Evolutionary conservation across 2,113 vertebrate species (phyloP).

Genomic region (Passer domesticus): DNA sequence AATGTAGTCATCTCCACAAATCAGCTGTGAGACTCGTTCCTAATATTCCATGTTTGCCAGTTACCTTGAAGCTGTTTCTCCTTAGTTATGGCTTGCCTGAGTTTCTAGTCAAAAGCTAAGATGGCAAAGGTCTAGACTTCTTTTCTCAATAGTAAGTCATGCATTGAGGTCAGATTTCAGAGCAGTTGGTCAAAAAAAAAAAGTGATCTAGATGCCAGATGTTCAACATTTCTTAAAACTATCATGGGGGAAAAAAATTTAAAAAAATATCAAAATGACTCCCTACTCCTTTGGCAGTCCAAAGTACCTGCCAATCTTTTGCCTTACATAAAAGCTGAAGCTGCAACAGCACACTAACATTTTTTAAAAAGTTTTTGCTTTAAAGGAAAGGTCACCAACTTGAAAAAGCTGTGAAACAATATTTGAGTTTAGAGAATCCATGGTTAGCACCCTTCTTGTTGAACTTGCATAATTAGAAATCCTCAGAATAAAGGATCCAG

Average conservation of each 20-base stretch:
- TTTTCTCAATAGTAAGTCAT: constrained; percentile 32
- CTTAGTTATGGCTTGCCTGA: constrained; percentile 47
- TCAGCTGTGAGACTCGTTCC: neutral
- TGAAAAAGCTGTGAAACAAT: neutral
- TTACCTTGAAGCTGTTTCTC: constrained; percentile 24
- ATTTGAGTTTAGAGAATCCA: neutral
- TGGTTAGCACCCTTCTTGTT: neutral
- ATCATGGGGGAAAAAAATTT: fast-evolving
- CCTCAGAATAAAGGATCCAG: neutral
- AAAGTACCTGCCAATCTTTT: neutral
- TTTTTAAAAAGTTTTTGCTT: neutral
- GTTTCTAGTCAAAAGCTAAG: constrained; percentile 21
- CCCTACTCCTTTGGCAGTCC: neutral
- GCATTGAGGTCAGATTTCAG: constrained; percentile 38
- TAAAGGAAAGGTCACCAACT: neutral
- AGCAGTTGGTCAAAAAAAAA: neutral
- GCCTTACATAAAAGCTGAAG: neutral
- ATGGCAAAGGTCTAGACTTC: constrained; percentile 31
- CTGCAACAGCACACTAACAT: neutral
- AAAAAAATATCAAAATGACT: neutral
- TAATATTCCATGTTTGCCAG: neutral
- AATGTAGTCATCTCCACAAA: neutral
- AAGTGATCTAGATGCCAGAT: constrained; percentile 14
- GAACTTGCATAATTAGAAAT: neutral
- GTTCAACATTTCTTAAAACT: constrained; percentile 11